A percentile compares a stretch with the other conserved stretches of the same genome.
phyloP scores from a whole-genome alignment of 1,140 invertebrate species.

The Heliconius hermathena region DNA sequence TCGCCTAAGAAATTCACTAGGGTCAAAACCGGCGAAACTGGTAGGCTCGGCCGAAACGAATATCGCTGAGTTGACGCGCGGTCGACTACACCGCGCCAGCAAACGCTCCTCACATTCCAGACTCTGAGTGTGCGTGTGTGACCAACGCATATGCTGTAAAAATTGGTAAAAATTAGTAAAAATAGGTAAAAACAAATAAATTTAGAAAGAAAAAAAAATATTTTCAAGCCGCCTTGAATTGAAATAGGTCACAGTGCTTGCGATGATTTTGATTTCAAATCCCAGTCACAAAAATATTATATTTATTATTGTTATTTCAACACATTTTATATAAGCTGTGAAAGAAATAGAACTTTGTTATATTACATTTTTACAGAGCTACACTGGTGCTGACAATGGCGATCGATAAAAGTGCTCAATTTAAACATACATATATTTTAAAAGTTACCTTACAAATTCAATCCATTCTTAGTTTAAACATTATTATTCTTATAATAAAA shows the following conservation, averaged over 20 bases:
- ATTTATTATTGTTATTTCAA: no score
- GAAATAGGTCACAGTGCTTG: neutral
- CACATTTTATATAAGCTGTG: no score
- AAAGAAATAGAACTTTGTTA: no score
- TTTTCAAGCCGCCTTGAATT: no score
- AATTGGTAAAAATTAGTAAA: neutral
- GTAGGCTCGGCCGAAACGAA: constrained; percentile 87
- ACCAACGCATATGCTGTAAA: constrained; percentile 88
- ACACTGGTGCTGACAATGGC: neutral
- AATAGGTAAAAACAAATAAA: neutral
- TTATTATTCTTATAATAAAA: neutral
- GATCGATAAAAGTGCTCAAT: neutral
- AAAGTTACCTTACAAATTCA: neutral
- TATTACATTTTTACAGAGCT: neutral
- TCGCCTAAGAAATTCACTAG: constrained; percentile 88
- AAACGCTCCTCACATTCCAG: constrained; percentile 83
- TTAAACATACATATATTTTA: neutral
- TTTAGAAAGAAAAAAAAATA: no score
- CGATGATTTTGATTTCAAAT: neutral
- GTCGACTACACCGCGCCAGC: constrained; percentile 83
- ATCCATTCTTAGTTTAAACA: neutral
- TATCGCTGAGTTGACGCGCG: constrained; percentile 89
- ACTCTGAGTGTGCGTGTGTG: constrained; percentile 82
- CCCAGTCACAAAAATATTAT: no score
- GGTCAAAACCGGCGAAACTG: constrained; percentile 88